Percentiles rank a stretch among this genome's conserved stretches.
phyloP scores from a whole-genome alignment of 2,888 invertebrate species.

The Argyra leucocephala region DNA sequence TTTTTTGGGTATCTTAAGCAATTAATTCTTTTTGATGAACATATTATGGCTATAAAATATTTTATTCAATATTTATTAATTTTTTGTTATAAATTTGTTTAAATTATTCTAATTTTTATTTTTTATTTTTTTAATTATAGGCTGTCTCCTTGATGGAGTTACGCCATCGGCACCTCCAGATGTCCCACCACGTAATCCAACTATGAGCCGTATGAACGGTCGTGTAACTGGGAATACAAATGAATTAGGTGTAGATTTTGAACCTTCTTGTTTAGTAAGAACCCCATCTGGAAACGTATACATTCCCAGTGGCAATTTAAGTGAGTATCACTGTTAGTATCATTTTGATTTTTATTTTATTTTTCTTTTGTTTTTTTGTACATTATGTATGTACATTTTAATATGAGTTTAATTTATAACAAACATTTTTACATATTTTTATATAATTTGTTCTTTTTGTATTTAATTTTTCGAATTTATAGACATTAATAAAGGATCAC shows the following conservation, averaged over 20 bases:
- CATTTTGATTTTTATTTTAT: not conserved
- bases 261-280: constrained; percentile 81
- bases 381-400: not conserved
- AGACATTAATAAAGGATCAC: constrained; percentile 83
- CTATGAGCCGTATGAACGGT: constrained; percentile 84
- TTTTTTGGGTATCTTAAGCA: not conserved
- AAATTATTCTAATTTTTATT: constrained; percentile 17
- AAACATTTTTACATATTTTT: not conserved
- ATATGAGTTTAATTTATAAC: not conserved
- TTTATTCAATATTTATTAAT: not conserved
- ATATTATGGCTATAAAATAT: not conserved
- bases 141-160: constrained; percentile 76
- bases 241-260: constrained; percentile 66
- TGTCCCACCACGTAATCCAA: constrained; percentile 83
- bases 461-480: constrained; percentile 34
- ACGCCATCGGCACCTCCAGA: constrained; percentile 65
- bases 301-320: constrained; percentile 72
- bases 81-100: not conserved
- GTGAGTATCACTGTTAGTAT: constrained; percentile 40
- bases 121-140: constrained; percentile 48
- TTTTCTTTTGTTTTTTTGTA: not conserved
- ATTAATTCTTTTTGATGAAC: not conserved
- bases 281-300: constrained; percentile 89
- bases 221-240: constrained; percentile 74
- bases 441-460: not conserved